phyloP scores from a whole-genome alignment of 2,888 invertebrate genomes.

The Fragum sueziense region DNA sequence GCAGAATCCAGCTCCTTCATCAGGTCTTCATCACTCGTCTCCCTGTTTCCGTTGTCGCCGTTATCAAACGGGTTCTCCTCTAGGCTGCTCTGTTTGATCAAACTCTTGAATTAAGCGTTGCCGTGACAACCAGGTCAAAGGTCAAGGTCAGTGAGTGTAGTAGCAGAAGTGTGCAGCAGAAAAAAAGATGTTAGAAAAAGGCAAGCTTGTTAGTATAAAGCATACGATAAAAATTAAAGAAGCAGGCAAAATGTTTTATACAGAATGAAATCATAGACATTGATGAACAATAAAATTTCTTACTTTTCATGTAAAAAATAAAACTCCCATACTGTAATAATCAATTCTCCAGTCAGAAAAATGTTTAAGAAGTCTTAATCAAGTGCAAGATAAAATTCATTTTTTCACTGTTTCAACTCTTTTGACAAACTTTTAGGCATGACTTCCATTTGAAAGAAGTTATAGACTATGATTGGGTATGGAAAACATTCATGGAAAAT shows the following conservation, averaged over 20 bases:
- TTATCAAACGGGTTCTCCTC: conserved; percentile 89
- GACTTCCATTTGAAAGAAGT: too few relatives aligned
- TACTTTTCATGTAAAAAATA: too few relatives aligned
- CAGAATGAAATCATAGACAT: too few relatives aligned
- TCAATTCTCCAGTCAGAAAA: too few relatives aligned
- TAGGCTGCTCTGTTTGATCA: conserved; percentile 97
- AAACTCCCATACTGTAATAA: too few relatives aligned
- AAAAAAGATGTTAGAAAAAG: conserved; percentile 67
- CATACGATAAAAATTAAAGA: not conserved
- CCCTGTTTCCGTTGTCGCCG: conserved; percentile 82
- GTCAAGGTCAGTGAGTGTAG: conserved; percentile 55
- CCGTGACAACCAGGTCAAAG: conserved; percentile 49
- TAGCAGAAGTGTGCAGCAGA: conserved; percentile 61
- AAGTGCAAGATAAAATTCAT: too few relatives aligned
- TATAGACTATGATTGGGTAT: too few relatives aligned
- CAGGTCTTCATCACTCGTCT: conserved; percentile 85
- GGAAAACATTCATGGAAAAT: too few relatives aligned
- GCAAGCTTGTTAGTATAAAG: conserved; percentile 66
- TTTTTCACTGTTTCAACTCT: too few relatives aligned
- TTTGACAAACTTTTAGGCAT: too few relatives aligned
- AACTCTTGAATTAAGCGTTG: conserved; percentile 82
- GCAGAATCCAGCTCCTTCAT: conserved; percentile 92
- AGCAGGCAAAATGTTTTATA: not conserved
- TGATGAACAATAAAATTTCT: too few relatives aligned
- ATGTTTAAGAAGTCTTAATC: too few relatives aligned